These are phyloP conservation scores for Cyprinus carpio DNA, from an alignment of 2,113 vertebrate genomes.

Conservation along the genomic window DNA sequence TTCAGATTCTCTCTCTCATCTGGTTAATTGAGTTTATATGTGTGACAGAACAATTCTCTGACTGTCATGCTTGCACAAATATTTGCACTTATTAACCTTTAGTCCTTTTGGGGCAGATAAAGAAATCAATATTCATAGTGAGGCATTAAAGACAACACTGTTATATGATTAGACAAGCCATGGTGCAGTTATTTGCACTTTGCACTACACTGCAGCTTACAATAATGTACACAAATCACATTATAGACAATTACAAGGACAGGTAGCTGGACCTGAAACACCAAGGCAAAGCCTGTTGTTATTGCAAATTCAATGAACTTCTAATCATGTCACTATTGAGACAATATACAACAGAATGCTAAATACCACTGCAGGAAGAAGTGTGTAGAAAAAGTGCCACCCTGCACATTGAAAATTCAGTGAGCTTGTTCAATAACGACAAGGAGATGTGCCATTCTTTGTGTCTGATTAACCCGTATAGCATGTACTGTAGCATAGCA, in stretches of 20 bases:
- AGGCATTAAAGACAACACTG: neutral
- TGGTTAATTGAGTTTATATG: conserved; percentile 34
- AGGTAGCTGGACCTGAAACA: conserved; percentile 4
- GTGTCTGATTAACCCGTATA: too few species aligned
- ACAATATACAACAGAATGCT: conserved; percentile 7
- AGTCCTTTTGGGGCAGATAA: neutral
- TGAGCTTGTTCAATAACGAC: too few species aligned
- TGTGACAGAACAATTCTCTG: neutral
- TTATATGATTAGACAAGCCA: conserved; percentile 20
- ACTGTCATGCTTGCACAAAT: conserved; percentile 3
- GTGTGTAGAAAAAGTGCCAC: too few species aligned
- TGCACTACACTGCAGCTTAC: neutral
- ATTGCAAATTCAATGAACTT: conserved; percentile 4
- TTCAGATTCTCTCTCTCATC: conserved; percentile 28
- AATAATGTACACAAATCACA: conserved; percentile 1
- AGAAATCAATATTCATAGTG: conserved; percentile 28
- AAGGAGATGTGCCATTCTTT: too few species aligned
- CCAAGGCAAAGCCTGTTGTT: neutral
- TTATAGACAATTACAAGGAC: conserved; percentile 10
- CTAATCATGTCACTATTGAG: neutral
- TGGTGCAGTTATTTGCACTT: neutral
- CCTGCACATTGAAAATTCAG: too few species aligned
- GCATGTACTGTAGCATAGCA: too few species aligned
- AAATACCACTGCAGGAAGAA: neutral
- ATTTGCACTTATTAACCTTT: conserved; percentile 29